phyloP scores from a whole-genome alignment of 2,888 invertebrate species.

The Drosophila diplacantha region DNA sequence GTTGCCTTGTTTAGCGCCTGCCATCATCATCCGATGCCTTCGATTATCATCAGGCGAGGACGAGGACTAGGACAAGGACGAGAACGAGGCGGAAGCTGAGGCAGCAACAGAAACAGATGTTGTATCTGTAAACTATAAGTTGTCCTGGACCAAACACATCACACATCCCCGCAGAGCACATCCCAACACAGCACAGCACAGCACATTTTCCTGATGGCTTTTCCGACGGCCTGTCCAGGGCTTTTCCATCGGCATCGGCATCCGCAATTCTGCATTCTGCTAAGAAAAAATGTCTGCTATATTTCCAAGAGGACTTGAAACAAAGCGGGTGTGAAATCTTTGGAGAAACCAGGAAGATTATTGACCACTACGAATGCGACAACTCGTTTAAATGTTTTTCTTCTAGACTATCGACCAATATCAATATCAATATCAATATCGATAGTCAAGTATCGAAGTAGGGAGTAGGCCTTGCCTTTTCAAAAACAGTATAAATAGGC shows the following conservation, averaged over 20 bases:
- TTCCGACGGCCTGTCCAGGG: slow-evolving; percentile 7
- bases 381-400: too few relatives aligned
- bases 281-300: background rate
- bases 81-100: slow-evolving; percentile 2
- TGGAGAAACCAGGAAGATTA: background rate
- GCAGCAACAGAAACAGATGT: slow-evolving; percentile 45
- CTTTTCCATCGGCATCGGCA: slow-evolving; percentile 1
- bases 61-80: background rate
- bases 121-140: slow-evolving; percentile 42
- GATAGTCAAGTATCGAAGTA: too few relatives aligned
- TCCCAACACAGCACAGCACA: slow-evolving; percentile 4
- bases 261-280: slow-evolving; percentile 5
- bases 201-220: slow-evolving; percentile 58
- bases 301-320: background rate
- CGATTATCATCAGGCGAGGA: slow-evolving; percentile 44
- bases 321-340: background rate
- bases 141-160: slow-evolving; percentile 25
- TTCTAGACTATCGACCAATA: too few relatives aligned
- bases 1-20: slow-evolving; percentile 44
- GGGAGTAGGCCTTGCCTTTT: too few relatives aligned
- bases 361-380: too few relatives aligned
- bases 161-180: background rate
- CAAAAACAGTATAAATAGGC: too few relatives aligned
- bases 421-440: too few relatives aligned
- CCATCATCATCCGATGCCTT: slow-evolving; percentile 12